Conservation (phyloP, 2,888 invertebrate species). For the Leistus spinibarbis region DNA sequence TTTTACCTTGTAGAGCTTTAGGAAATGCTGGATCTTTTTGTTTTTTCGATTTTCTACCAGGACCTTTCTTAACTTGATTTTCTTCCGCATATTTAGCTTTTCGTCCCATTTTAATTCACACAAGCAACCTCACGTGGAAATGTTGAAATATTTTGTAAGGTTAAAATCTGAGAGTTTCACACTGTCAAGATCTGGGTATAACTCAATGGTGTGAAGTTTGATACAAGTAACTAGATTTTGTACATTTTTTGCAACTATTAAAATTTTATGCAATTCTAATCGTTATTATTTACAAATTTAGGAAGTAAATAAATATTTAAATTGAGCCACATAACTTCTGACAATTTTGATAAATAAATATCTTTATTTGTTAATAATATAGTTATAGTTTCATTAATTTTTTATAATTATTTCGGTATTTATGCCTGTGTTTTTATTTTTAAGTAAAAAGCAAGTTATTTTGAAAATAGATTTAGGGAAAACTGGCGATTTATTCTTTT, state of each 20-base stretch:
- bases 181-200: neutral
- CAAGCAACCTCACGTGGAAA: slow-evolving; percentile 13
- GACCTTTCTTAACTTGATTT: slow-evolving; percentile 76
- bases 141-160: slow-evolving; percentile 5
- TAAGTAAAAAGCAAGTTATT: too few relatives aligned
- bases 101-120: slow-evolving; percentile 73
- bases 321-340: too few relatives aligned
- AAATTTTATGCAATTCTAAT: neutral
- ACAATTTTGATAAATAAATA: too few relatives aligned
- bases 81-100: slow-evolving; percentile 81
- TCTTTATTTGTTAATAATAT: too few relatives aligned
- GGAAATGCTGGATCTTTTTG: slow-evolving; percentile 80
- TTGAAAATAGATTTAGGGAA: too few relatives aligned
- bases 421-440: too few relatives aligned
- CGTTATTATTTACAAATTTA: neutral
- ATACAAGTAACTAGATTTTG: too few relatives aligned
- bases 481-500: too few relatives aligned
- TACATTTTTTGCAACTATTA: neutral
- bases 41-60: slow-evolving; percentile 85
- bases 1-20: slow-evolving; percentile 61
- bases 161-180: neutral
- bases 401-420: too few relatives aligned
- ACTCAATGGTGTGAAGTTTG: too few relatives aligned
- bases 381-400: too few relatives aligned
- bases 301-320: neutral